phyloP scores from a whole-genome alignment of 1,140 invertebrate species.

The Leptopilina boulardi region DNA sequence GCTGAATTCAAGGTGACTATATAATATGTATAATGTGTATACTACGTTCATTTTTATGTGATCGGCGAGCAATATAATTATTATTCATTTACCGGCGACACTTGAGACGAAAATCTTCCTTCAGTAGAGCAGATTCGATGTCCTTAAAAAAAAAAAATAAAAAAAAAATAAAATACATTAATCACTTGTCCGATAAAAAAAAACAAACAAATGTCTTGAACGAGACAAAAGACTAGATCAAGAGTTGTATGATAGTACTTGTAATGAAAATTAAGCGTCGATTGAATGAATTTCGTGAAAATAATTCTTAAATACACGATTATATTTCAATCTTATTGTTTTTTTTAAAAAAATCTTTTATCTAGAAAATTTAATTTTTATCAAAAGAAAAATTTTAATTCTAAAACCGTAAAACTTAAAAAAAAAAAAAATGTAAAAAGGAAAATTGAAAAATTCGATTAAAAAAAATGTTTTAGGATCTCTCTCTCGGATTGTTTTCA shows the following conservation, averaged over 20 bases:
- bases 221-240: constrained; percentile 16
- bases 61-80: not conserved
- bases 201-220: not conserved
- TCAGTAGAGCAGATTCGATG: constrained; percentile 46
- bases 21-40: not conserved
- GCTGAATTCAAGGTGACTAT: not conserved
- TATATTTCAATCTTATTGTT: not conserved
- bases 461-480: not conserved
- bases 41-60: constrained; percentile 12
- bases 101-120: constrained; percentile 45
- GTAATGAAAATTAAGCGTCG: not conserved
- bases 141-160: constrained; percentile 42
- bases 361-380: no score
- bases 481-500: not conserved
- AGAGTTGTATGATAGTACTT: not conserved
- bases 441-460: constrained; percentile 1
- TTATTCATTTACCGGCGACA: constrained; percentile 26
- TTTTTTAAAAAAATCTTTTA: no score
- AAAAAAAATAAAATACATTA: not conserved
- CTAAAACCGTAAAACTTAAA: no score
- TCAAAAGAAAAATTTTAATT: no score
- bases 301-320: not conserved
- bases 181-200: constrained; percentile 3
- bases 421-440: not conserved
- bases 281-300: not conserved